phyloP scores from a whole-genome alignment of 2,888 invertebrate species.

The Tuta absoluta region DNA sequence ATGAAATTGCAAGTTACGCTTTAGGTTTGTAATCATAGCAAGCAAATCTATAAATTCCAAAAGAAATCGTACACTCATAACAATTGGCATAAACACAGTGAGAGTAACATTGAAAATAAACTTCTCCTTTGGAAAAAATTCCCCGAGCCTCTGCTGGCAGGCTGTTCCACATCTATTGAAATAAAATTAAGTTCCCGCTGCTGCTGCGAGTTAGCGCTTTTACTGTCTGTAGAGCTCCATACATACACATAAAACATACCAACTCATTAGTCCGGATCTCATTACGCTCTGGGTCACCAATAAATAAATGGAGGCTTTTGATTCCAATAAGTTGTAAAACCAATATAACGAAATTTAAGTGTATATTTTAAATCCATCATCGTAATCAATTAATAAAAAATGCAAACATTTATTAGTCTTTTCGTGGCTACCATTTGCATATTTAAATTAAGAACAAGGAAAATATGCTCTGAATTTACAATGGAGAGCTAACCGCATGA shows the following conservation, averaged over 20 bases:
- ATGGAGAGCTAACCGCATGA: constrained; percentile 16
- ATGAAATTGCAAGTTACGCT: too few species aligned
- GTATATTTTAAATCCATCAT: too few species aligned
- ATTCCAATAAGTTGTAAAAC: too few species aligned
- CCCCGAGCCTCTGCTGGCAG: neutral
- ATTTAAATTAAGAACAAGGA: constrained; percentile 1
- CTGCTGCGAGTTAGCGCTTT: neutral
- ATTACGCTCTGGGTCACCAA: neutral
- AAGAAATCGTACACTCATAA: too few species aligned
- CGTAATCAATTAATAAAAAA: too few species aligned
- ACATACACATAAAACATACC: neutral
- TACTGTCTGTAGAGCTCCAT: neutral
- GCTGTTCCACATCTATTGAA: constrained; percentile 8
- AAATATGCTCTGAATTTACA: constrained; percentile 10
- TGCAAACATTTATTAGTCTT: neutral
- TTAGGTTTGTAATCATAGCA: neutral
- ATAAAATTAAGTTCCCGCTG: constrained; percentile 6
- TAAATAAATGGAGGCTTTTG: neutral
- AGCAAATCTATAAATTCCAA: too few species aligned
- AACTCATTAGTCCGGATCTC: neutral
- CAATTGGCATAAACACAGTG: too few species aligned
- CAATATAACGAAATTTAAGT: too few species aligned
- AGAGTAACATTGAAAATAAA: neutral
- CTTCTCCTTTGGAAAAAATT: constrained; percentile 2
- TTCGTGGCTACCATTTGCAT: neutral